Evolutionary conservation across 2,797 vertebrate genomes (phyloP).

Genomic region (Petrocephalus sullivani): DNA sequence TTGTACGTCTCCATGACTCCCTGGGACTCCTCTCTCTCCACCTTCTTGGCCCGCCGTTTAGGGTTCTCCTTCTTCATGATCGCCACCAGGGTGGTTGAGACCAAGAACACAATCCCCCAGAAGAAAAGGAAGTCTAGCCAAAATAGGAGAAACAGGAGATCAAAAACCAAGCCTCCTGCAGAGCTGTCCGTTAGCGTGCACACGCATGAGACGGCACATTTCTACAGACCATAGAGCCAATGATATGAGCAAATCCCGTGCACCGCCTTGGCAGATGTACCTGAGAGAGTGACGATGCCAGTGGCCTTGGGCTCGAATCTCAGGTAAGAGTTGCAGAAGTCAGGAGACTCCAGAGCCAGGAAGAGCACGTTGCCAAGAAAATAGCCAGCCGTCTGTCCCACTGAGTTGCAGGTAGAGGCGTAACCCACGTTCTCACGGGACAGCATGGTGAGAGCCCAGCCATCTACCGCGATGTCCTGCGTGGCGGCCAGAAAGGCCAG

Average conservation of each 20-base stretch:
- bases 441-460: constrained; percentile 97
- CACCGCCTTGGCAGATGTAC: constrained; percentile 45
- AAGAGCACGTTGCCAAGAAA: constrained; percentile 96
- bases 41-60: constrained; percentile 44
- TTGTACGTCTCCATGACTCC: constrained; percentile 87
- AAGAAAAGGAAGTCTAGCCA: constrained; percentile 90
- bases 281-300: constrained; percentile 85
- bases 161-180: neutral
- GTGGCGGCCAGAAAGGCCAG: constrained; percentile 95
- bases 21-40: constrained; percentile 74
- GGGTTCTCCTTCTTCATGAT: constrained; percentile 83
- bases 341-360: constrained; percentile 86
- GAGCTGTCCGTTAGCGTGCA: neutral
- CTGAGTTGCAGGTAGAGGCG: constrained; percentile 96
- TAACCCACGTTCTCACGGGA: constrained; percentile 94
- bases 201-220: too few species aligned
- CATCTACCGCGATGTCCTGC: constrained; percentile 95
- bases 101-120: constrained; percentile 87
- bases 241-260: neutral
- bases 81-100: constrained; percentile 90
- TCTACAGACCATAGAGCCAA: neutral
- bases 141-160: neutral
- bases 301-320: constrained; percentile 73
- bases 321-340: constrained; percentile 97
- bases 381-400: constrained; percentile 95